phyloP scores from a whole-genome alignment of 2,113 vertebrate species.

The Lota lota region DNA sequence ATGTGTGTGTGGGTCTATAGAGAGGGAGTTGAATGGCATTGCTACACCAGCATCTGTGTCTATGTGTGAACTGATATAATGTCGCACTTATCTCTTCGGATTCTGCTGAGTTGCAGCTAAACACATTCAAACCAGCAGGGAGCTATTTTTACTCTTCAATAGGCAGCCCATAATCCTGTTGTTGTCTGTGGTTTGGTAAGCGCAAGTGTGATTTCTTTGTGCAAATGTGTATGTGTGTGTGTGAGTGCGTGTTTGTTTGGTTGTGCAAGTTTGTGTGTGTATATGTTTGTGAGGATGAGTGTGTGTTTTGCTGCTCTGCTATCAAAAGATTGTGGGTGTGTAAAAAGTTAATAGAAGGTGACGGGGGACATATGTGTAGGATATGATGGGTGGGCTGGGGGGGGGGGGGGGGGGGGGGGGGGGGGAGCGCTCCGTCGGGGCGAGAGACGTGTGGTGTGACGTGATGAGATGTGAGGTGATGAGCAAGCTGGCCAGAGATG shows the following conservation, averaged over 20 bases:
- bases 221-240: not conserved
- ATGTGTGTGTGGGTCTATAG: no score
- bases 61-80: slow-evolving; percentile 25
- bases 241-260: not conserved
- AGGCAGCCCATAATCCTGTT: slow-evolving; percentile 38
- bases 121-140: slow-evolving; percentile 54
- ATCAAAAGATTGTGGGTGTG: no score
- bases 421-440: no score
- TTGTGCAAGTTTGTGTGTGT: slow-evolving; percentile 12
- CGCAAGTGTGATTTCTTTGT: slow-evolving; percentile 14
- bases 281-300: not conserved
- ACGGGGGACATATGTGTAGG: no score
- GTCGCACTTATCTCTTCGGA: slow-evolving; percentile 39
- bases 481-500: no score
- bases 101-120: slow-evolving; percentile 63
- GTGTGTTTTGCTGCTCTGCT: slow-evolving; percentile 18
- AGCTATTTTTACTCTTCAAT: slow-evolving; percentile 46
- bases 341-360: no score
- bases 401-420: no score
- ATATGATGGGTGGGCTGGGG: no score
- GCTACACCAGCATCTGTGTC: no score
- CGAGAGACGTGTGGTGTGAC: no score
- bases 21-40: no score
- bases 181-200: slow-evolving; percentile 2
- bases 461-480: no score